Base-by-base conservation (phyloP, 2,797 vertebrate genomes). In the Merluccius polli region DNA sequence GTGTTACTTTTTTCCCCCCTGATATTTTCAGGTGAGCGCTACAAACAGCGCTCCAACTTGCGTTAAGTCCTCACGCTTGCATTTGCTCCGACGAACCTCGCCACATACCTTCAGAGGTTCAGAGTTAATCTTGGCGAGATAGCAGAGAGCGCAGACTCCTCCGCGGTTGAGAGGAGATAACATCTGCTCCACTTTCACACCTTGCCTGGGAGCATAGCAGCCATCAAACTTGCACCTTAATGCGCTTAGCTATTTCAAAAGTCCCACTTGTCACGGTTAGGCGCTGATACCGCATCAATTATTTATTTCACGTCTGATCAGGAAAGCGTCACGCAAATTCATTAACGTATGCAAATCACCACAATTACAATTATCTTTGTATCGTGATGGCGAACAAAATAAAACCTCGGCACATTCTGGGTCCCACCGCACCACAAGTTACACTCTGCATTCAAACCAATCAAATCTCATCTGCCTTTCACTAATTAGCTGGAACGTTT, bases 301-400 rank as follows among this genome's bases (percentile, higher is more conserved):
- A 93, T 93, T 92, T 93, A 92, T 93, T 93, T 83, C 93, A 90
- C 90, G 86, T 93, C 89, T 85, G 88, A 93, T 92, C 91, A 85
- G 85, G 90, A 88, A n/a, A 87, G 91, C 90, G 87, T 92, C 91
- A 90, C 85, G 84, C 89, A 93, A 93, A 92, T 93, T 93, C 90
- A 93, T 95, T 94, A 93, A 93, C 92, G 89, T 94, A 94, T 94
- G 93, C 92, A 94, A 94, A 94, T 94, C 81, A 90, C 92, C 91
- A 90, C 92, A 92, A 93, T 95, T 93, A 91, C 92, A 92, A 93
- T 93, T 93, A 93, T 94, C 92, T 93, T 92, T 86, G 89, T 93
- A 92, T 93, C 89, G 82, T 82, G 87, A 90, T 87, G 88, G 89
- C 70, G 87, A 84, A 87, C 88, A 92, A 93, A 92, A 90, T 90